These are phyloP conservation scores for Tapirus indicus DNA, from an alignment of 2,797 vertebrate genomes.

Conservation along the genomic window DNA sequence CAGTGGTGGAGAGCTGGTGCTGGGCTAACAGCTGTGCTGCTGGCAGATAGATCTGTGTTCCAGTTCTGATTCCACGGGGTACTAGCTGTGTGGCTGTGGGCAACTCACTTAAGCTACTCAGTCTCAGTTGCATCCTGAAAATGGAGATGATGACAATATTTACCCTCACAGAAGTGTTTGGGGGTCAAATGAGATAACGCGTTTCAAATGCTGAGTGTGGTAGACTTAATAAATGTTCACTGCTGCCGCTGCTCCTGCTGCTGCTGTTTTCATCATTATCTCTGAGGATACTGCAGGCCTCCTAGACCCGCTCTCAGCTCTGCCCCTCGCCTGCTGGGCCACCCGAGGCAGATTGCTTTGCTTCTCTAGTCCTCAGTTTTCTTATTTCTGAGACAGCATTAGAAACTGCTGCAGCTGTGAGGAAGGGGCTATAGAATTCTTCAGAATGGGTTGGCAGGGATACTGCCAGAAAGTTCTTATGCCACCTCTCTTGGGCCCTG, in stretches of 20 bases:
- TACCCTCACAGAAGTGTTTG: not conserved
- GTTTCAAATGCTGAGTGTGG: conserved; percentile 13
- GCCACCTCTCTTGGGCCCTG: not conserved
- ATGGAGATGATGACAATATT: not conserved
- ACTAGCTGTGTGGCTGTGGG: not conserved
- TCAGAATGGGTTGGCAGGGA: not conserved
- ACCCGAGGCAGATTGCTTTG: not conserved
- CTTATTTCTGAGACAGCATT: not conserved
- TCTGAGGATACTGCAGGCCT: not conserved
- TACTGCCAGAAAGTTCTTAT: not conserved
- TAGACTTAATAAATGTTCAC: not conserved
- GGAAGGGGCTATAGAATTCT: not conserved
- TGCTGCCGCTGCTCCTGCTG: not conserved
- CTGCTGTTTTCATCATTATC: not conserved
- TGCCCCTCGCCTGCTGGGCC: not conserved
- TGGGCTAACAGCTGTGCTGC: not conserved
- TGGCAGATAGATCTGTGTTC: not conserved
- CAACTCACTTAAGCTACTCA: not conserved
- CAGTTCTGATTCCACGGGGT: not conserved
- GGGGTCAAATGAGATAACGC: not conserved
- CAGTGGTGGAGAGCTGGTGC: too few relatives aligned
- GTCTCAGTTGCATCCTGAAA: not conserved
- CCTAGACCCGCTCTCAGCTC: not conserved
- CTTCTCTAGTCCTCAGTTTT: conserved; percentile 5
- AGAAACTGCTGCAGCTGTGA: not conserved